These are phyloP conservation scores for Neria commutata DNA, from an alignment of 2,888 invertebrate genomes.

Conservation along the genomic window DNA sequence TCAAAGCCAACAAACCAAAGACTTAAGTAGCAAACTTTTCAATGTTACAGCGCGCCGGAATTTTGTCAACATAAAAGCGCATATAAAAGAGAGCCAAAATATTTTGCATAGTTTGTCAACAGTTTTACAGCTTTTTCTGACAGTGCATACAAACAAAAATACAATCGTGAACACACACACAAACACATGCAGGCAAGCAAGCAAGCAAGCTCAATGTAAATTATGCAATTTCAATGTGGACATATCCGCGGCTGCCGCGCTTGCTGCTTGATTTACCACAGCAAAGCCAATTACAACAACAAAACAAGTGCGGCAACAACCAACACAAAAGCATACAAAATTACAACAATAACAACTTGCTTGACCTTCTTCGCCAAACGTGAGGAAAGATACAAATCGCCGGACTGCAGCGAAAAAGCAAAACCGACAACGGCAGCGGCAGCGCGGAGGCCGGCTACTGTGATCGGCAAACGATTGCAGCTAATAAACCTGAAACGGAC, in stretches of 20 bases:
- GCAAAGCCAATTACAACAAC: no score
- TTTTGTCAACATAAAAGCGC: no score
- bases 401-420: not conserved
- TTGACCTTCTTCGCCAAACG: conserved; percentile 41
- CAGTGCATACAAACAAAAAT: conserved; percentile 4
- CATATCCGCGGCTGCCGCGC: conserved; percentile 31
- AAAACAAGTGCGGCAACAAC: conserved; percentile 16
- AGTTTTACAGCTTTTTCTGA: not conserved
- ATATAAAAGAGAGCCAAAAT: no score
- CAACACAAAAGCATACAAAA: not conserved
- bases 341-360: not conserved
- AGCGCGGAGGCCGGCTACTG: not conserved
- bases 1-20: conserved; percentile 50
- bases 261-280: conserved; percentile 1
- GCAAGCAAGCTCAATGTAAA: conserved; percentile 6
- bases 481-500: not conserved
- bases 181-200: not conserved
- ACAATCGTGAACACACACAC: not conserved
- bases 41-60: no score
- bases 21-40: conserved; percentile 54
- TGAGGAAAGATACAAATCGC: conserved; percentile 3
- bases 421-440: not conserved
- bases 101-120: not conserved
- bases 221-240: conserved; percentile 27
- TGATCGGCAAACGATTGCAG: not conserved